Evolutionary conservation across 23 tunicate species (phyloP).

Genomic region (Ciona savignyi): DNA sequence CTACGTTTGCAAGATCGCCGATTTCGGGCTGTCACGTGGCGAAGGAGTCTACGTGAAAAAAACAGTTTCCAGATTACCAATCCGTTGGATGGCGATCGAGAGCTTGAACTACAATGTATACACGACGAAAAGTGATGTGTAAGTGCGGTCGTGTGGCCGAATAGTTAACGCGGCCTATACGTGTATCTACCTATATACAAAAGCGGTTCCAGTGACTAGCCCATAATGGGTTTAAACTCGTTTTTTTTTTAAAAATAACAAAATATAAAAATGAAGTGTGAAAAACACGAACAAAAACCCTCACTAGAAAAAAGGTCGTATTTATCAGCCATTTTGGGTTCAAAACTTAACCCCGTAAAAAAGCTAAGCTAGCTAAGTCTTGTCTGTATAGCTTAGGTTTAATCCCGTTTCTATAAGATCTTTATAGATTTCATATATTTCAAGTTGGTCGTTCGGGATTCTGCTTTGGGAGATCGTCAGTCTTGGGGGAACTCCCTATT

Average conservation of each 20-base stretch:
- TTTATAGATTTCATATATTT: background rate
- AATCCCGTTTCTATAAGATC: no score
- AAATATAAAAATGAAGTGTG: background rate
- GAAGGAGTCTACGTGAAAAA: conserved; percentile 91
- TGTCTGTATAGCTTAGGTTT: no score
- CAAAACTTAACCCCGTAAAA: no score
- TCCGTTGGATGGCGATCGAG: conserved; percentile 99
- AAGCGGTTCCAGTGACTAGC: no score
- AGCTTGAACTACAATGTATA: conserved; percentile 92
- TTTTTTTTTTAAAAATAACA: no score
- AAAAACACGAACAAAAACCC: no score
- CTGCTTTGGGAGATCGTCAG: conserved; percentile 92
- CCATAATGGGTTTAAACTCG: no score
- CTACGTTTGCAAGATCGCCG: conserved; percentile 70
- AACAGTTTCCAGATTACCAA: conserved; percentile 71
- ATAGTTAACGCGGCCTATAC: background rate
- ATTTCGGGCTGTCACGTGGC: conserved; percentile 90
- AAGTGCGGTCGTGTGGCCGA: conserved; percentile 21
- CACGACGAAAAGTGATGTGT: conserved; percentile 92
- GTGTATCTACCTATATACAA: no score
- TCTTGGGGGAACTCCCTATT: conserved; percentile 95
- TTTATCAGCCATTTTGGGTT: no score
- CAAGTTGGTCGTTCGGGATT: conserved; percentile 85
- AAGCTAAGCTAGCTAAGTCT: no score
- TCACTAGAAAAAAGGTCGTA: no score